Evolutionary conservation across 1,140 invertebrate species (phyloP), one percentile per base, ranked within the genome.

Genomic region (Pristionchus pacificus): DNA sequence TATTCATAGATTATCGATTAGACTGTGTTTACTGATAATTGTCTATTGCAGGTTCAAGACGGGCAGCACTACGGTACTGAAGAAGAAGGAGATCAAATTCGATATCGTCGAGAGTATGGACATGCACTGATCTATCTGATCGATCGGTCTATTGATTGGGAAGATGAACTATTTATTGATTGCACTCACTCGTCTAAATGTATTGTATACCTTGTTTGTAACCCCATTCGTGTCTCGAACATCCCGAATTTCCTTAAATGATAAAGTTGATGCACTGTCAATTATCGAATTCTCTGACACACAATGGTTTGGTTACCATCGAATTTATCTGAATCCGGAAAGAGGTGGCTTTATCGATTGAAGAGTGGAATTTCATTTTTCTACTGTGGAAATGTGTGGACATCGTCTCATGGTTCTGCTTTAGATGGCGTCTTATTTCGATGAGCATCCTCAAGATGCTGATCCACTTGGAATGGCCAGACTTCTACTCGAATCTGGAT

Each of bases 31-130:
- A n/a, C n/a, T n/a, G n/a, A n/a, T n/a, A n/a, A n/a, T n/a, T n/a
- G n/a, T n/a, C n/a, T n/a, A n/a, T n/a, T n/a, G n/a, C n/a, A n/a
- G n/a, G n/a, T 80, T 82, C 78, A 78, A 79, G 71, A 13, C 74
- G 24, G 77, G 77, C 15, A 25, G n/a, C 30, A 80, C 79, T 15
- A 77, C 66, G 57, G 78, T 82, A 25, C 32, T 80, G 60, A 80
- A 80, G 68, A 76, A 81, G 57, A 81, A 82, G 65, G 77, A 70
- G 28, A 66, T 77, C 78, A 82, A 80, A 59, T 80, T 82, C 78
- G 79, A 81, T 25, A 68, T 80, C 49, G 63, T 80, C 55, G 79
- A 80, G 68, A 76, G 78, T 1, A 80, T 80, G 79, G 79, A 80
- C 60, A 60, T 82, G 13, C n/a, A n/a, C n/a, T n/a, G n/a, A n/a